phyloP scores from a whole-genome alignment of 2,888 invertebrate species.

The Pristionchus exspectatus region DNA sequence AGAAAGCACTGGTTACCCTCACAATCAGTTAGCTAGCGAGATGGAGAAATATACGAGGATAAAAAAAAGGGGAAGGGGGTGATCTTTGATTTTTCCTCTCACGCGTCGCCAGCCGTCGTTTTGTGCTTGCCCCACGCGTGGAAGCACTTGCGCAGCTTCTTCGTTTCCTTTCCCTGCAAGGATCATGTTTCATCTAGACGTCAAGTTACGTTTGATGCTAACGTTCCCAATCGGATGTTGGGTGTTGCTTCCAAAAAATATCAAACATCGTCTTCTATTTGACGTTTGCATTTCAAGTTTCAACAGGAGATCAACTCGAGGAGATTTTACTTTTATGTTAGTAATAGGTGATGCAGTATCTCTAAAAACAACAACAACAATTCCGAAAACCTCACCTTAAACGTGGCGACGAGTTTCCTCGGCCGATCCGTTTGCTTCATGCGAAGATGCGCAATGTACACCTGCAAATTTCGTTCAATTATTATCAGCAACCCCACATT shows the following conservation, averaged over 20 bases:
- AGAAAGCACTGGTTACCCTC: constrained; percentile 29
- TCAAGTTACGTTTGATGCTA: background rate
- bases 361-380: background rate
- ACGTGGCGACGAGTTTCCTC: constrained; percentile 92
- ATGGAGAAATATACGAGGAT: background rate
- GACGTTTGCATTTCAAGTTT: background rate
- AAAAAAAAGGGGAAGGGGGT: background rate
- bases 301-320: background rate
- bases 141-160: constrained; percentile 96
- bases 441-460: constrained; percentile 97
- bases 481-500: background rate
- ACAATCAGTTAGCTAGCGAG: background rate
- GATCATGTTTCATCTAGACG: background rate
- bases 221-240: background rate
- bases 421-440: constrained; percentile 93
- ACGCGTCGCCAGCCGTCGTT: constrained; percentile 82
- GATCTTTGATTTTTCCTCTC: constrained; percentile 40
- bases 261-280: background rate
- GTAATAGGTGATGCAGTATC: background rate
- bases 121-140: constrained; percentile 98
- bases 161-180: constrained; percentile 89
- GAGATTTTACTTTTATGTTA: background rate
- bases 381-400: constrained; percentile 83
- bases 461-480: constrained; percentile 82
- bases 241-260: background rate